Base-by-base conservation (phyloP, 2,888 invertebrate species). In the Drepanosiphum platanoidis region DNA sequence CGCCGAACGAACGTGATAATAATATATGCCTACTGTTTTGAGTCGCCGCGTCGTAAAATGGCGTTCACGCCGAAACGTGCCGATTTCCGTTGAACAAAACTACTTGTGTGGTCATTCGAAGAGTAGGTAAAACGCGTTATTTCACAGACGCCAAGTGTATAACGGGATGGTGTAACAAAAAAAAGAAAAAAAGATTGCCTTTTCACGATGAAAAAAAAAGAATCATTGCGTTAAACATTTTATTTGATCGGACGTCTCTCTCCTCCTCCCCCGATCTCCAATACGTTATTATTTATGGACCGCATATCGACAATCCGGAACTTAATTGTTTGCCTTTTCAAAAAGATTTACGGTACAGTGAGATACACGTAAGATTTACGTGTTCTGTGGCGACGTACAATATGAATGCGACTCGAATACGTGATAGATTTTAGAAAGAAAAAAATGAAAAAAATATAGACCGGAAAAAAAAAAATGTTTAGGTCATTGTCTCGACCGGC, bases 281-380 rank as follows among this genome's bases (percentile, higher is more conserved):
- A 61, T 61, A 61, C 9, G 7, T 61, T 27, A 61, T 27, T 9
- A 61, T 27, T 22, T 61, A 27, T 27, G n/a, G 61, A 61, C n/a
- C 61, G 9, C n/a, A 52, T 61, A 61, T 61, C n/a, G 61, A n/a
- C 61, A n/a, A 61, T 61, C 61, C 61, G 61, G 61, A 27, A 22
- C 61, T 61, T 61, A 61, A 61, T 61, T 61, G 61, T 27, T 61
- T 61, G 22, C 61, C 61, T 61, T 61, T 61, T 61, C 61, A 27
- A 2, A 27, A 2, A 61, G 27, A 61, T 61, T 61, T 27, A 61
- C 61, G 61, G 61, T 61, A 61, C 27, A 22, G 5, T 18, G 0
- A 18, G 15, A 15, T 13, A 13, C 46, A 18, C 46, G 46, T n/a
- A 46, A 3, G 46, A 46, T 46, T 13, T 9, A 13, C 15, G 46